Base-by-base conservation (phyloP, 1,140 invertebrate genomes). In the Sarcophaga bullata region DNA sequence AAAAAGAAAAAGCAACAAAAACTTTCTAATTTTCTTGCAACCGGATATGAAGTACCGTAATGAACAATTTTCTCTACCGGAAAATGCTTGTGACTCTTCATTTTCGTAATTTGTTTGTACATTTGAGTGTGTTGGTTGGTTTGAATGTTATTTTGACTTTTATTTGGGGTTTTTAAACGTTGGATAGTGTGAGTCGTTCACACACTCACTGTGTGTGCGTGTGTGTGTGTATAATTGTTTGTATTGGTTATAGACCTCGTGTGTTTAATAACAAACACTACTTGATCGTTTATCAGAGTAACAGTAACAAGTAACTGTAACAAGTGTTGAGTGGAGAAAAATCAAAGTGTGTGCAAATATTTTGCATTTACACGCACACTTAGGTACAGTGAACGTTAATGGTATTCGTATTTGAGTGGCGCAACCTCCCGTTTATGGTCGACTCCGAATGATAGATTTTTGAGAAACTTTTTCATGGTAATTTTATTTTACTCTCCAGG, bases 41-140 rank as follows among this genome's bases (percentile, higher is more conserved):
- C 83, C 84, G 84, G 84, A 85, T 84, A 85, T 85, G 83, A 85
- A 85, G 82, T 83, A 83, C 84, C 83, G 83, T 83, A 84, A 82
- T 83, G 84, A 84, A 85, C 82, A 84, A 78, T 84, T 83, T 85
- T 82, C 80, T 73, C 80, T 15, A 50, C 82, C 83, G 82, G 82
- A 82, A 83, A 85, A 84, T 83, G 82, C 84, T 83, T 85, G 54
- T 83, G 82, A 83, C 80, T 84, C 84, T 84, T 83, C 73, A 82
- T 83, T 83, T 84, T 83, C 81, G 75, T 50, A 52, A 78, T 19
- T 50, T 78, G 73, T 58, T n/a, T 52, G 73, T 81, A 83, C 75
- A 58, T 72, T 84, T 84, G 73, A 83, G 25, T 82, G 80, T 82
- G 80, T 68, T 68, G 17, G 8, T 68, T 68, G 62, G 0, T 19